Evolutionary conservation across 2,888 invertebrate species (phyloP), one percentile per base, ranked within the genome.

Genomic region (Abscondita cerata): DNA sequence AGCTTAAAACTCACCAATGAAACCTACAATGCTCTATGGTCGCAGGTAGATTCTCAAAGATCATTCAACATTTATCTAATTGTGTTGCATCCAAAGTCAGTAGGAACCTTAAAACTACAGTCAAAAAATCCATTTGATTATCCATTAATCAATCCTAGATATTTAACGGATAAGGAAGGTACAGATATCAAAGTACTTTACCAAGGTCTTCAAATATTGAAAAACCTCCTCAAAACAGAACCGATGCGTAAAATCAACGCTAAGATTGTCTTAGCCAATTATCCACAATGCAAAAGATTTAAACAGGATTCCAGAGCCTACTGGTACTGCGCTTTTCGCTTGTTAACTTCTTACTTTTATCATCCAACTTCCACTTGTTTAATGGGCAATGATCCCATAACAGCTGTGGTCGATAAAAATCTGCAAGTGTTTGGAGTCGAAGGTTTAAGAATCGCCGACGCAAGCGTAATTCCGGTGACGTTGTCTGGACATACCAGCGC

Each of bases 121-220:
- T 72, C 74, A 8, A 67, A 52, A 0, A 65, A 70, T 65, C 74
- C 75, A 4, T 62, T 69, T 15, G 72, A 75, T 33, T 74, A 71
- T 59, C 76, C 76, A 0, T 4, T 68, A 1, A 73, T 77, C 3
- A 64, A 76, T 64, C 62, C 69, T 0, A 70, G 69, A 4, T 73
- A 64, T 47, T 68, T 72, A 11, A 61, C 70, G 0, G 72, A 74
- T 53, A 5, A n/a, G 2, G 54, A 58, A 12, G 48, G 60, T 6
- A 57, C 85, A 1, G 92, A 93, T 71, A 77, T 86, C 2, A 82
- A 84, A 12, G 86, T 85, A 1, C 79, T 89, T n/a, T 82, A 89
- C 1, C 82, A 84, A 12, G 85, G 86, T 0, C 82, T 89, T 3
- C 79, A 85, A 11, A 62, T 62, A 13, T 20, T 68, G 2, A 6